Percentiles rank a stretch among this genome's conserved stretches.
phyloP scores from a whole-genome alignment of 37 sponge, comb jelly and placozoan genomes.

The Spongilla lacustris region DNA sequence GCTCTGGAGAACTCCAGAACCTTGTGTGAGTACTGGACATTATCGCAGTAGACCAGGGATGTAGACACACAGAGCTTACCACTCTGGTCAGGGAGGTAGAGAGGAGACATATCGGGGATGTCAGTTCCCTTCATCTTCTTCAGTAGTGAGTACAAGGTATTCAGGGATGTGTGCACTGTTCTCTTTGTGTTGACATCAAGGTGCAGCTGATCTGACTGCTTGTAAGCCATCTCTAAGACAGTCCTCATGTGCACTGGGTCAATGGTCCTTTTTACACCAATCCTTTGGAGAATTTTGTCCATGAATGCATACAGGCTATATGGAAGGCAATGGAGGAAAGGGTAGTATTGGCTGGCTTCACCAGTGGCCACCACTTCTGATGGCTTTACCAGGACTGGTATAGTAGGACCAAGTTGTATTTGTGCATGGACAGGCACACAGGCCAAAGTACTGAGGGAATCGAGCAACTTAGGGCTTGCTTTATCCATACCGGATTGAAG shows the following conservation, averaged over 20 bases:
- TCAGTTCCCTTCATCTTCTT: not conserved
- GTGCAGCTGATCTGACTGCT: not conserved
- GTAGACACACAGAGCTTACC: not conserved
- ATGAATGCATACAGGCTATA: not conserved
- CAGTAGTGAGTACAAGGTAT: slow-evolving; percentile 3
- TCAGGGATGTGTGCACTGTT: slow-evolving; percentile 6
- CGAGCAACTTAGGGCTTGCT: not conserved
- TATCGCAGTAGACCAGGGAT: slow-evolving; percentile 32
- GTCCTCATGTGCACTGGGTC: slow-evolving; percentile 23
- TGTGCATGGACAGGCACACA: not conserved
- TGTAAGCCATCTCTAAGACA: slow-evolving; percentile 22
- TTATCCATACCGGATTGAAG: not conserved
- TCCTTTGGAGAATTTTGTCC: not conserved
- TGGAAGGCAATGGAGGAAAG: slow-evolving; percentile 45
- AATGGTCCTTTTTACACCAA: slow-evolving; percentile 20
- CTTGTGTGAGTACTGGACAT: not conserved
- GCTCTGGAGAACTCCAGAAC: not conserved
- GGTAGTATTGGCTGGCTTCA: slow-evolving; percentile 5
- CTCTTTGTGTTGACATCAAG: slow-evolving; percentile 29
- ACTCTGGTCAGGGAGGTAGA: slow-evolving; percentile 22
- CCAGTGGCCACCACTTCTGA: slow-evolving; percentile 9
- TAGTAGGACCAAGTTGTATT: not conserved
- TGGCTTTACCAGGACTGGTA: slow-evolving; percentile 44
- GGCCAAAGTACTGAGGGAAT: not conserved
- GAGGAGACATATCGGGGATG: not conserved